Base-by-base conservation (phyloP, 2,113 vertebrate genomes). In the Amphiprion percula region DNA sequence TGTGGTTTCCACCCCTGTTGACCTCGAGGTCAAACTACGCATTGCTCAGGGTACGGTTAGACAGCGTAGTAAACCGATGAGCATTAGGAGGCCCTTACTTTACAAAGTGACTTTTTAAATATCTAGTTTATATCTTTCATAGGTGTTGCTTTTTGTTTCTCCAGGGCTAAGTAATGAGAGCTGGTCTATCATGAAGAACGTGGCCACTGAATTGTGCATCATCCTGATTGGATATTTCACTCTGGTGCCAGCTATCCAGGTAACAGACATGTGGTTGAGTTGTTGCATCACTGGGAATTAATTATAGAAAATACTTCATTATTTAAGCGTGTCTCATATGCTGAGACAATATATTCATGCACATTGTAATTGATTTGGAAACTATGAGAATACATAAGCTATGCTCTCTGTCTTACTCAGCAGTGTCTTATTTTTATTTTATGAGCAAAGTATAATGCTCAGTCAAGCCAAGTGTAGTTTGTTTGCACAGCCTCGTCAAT, bases 151-250 rank as follows among this genome's bases (percentile, higher is more conserved):
- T 7, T 1, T 11, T 56, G 14, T 33, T 14, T 47, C 50, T 52
- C 3, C 93, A 99, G 98, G 98, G 72, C 90, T 99, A 11, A 99
- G 98, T 93, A 99, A 96, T 0, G 98, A 99, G 93, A 99, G 98
- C 94, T 99, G 98, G 97, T 99, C 96, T n/a, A 99, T 99, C 79
- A 98, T 99, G 97, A 99, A 99, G 95, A 99, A 99, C 89, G 95
- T 99, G 97, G 98, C 97, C 0, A 99, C 98, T 0, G 98, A 99
- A 80, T 95, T 99, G 2, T 96, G 97, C 84, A 99, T 99, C 90
- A 97, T 99, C 81, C 93, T 99, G 61, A 98, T 99, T 0, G 98
- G 98, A 5, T 99, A 99, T 80, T 99, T 99, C 88, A 99, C 98
- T 21, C 94, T 99, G 0, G 98, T 99, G 24, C 98, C 98, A 0